These are phyloP conservation scores for Xenopus laevis DNA, from an alignment of 2,113 vertebrate genomes.

Conservation along the genomic window DNA sequence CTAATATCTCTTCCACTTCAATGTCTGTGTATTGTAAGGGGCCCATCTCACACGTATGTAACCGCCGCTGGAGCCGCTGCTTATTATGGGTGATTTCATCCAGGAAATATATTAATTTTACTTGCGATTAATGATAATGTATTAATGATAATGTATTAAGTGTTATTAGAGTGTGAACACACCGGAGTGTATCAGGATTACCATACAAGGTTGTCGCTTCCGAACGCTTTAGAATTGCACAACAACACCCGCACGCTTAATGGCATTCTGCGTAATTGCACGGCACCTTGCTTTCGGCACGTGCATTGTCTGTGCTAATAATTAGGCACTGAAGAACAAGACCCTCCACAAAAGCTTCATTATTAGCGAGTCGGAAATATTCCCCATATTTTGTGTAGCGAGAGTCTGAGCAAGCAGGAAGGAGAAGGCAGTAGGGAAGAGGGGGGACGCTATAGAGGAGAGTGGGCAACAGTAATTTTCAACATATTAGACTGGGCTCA, in stretches of 20 bases:
- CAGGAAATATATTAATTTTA: constrained; percentile 18
- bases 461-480: too few relatives aligned
- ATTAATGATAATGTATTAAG: constrained; percentile 7
- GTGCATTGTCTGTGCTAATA: constrained; percentile 6
- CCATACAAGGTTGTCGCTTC: neutral
- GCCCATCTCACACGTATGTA: neutral
- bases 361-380: too few relatives aligned
- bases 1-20: neutral
- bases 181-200: neutral
- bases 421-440: too few relatives aligned
- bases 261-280: constrained; percentile 3
- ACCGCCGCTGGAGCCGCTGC: neutral
- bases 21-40: neutral
- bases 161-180: neutral
- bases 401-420: too few relatives aligned
- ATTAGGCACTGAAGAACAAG: neutral
- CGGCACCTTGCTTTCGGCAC: neutral
- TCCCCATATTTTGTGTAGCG: too few relatives aligned
- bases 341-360: too few relatives aligned
- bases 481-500: too few relatives aligned
- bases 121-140: constrained; percentile 7
- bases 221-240: too few relatives aligned
- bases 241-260: neutral
- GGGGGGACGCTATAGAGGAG: too few relatives aligned
- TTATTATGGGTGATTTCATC: neutral